Base-by-base conservation (phyloP, 2,113 vertebrate species). In the Istiophorus platypterus region DNA sequence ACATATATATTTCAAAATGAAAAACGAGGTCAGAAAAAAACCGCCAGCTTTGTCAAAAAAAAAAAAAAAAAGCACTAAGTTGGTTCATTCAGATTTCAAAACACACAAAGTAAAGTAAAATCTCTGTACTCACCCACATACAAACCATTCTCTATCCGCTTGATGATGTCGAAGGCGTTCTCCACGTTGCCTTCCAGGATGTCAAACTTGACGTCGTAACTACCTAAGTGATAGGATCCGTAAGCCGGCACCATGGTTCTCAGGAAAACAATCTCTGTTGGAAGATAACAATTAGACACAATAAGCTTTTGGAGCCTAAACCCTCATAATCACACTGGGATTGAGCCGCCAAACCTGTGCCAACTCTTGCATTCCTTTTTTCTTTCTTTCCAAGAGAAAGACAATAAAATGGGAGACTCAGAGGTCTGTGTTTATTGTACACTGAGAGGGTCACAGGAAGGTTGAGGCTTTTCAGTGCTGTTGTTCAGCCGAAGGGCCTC, bases 261-360 rank as follows among this genome's bases (percentile, higher is more conserved):
- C 84, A 99, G 95, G 74, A 99, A 99, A 86, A 99, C 96, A 59
- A 99, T 98, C 91, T 99, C 98, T 99, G 96, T 47, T 76, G 88
- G 80, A 17, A 84, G 73, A 81, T 22, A 70, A 77, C 79, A 70
- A 91, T 85, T 72, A 93, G 71, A 82, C 72, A 87, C n/a, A 66
- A 70, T 65, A 81, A 67, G 27, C 42, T 61, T 80, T 81, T n/a
- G 57, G 29, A 49, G 27, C n/a, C 11, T 45, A 66, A 85, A 80
- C 29, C 71, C 13, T 80, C 41, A 68, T 78, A 79, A 85, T 79
- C 27, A 80, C 68, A 31, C 34, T 61, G 29, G 74, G 76, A 81
- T 77, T 78, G 73, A 7, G 18, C 24, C n/a, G n/a, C 41, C 62
- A 80, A 47, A 39, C 41, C 8, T 12, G 52, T 76, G 52, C 80